Base-by-base conservation (phyloP, 2,113 vertebrate species). In the Ellobius talpinus region DNA sequence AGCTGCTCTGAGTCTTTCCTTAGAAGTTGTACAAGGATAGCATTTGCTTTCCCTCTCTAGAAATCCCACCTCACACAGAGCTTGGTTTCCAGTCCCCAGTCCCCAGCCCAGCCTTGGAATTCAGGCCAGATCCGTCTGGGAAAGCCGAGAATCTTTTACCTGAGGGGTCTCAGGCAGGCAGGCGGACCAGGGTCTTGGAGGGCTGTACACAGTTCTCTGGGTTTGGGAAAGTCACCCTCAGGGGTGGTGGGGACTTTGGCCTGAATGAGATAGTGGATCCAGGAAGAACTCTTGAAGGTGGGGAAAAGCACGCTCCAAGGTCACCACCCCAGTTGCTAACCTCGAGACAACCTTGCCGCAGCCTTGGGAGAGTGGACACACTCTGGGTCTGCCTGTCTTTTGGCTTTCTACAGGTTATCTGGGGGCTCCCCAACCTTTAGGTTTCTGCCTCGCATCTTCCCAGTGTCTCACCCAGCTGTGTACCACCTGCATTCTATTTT, bases 1-100 rank as follows among this genome's bases (percentile, higher is more conserved):
- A 50, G 77, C 89, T 85, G 88, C 65, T 96, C 82, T 45, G 23
- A 96, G 89, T 61, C 87, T 96, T 88, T 90, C 93, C 82, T 95
- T 91, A 85, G 89, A 98, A 98, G 97, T 96, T 97, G 96, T 94
- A 52, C 78, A 73, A 63, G n/a, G 81, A 82, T 76, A 58, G 86
- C 82, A 33, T 73, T 94, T 39, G 79, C 68, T 92, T 77, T 81
- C 76, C 52, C 47, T 92, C 24, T n/a, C 74, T 76, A 87, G 92
- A 73, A 77, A 92, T 84, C 33, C 5, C 50, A 47, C 16, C 26
- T 11, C 58, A 17, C 14, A 52, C 24, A 0, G 9, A 39, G 52
- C 73, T 31, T 19, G 0, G 9, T 10, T 33, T 52, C 12, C 66
- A 58, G 16, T 13, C 39, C 58, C 29, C 63, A 47, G 47, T 29